Evolutionary conservation across 2,888 invertebrate genomes (phyloP).

Genomic region (Cyaniris semiargus): DNA sequence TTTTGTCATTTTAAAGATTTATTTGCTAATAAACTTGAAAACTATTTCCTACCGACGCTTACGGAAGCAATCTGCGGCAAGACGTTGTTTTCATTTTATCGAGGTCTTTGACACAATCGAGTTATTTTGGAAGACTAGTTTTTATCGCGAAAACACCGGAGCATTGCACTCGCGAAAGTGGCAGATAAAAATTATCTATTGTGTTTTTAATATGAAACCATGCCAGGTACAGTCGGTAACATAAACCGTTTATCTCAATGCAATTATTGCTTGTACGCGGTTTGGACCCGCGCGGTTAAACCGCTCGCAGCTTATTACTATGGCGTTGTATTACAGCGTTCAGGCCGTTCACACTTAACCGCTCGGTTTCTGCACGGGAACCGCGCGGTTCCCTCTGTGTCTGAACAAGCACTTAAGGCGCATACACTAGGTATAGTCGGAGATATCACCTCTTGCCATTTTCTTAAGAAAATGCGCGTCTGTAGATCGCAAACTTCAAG

Average conservation of each 20-base stretch:
- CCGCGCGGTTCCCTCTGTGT: no score
- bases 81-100: constrained; percentile 61
- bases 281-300: no score
- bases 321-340: no score
- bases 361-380: no score
- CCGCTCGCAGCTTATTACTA: no score
- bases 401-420: no score
- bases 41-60: constrained; percentile 37
- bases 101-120: constrained; percentile 71
- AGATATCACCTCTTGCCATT: not conserved
- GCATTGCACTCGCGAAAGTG: constrained; percentile 42
- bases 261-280: no score
- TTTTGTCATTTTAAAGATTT: not conserved
- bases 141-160: constrained; percentile 52
- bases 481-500: not conserved
- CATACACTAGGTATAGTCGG: not conserved
- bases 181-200: constrained; percentile 23
- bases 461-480: not conserved
- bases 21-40: constrained; percentile 8
- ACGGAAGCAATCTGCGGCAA: constrained; percentile 45
- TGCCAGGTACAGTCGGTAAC: not conserved
- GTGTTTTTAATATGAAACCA: not conserved
- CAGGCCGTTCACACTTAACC: no score
- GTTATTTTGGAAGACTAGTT: constrained; percentile 61
- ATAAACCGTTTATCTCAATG: no score